These are phyloP conservation scores for Leptinotarsa defecta DNA, from an alignment of 1,140 invertebrate species.

Conservation along the genomic window DNA sequence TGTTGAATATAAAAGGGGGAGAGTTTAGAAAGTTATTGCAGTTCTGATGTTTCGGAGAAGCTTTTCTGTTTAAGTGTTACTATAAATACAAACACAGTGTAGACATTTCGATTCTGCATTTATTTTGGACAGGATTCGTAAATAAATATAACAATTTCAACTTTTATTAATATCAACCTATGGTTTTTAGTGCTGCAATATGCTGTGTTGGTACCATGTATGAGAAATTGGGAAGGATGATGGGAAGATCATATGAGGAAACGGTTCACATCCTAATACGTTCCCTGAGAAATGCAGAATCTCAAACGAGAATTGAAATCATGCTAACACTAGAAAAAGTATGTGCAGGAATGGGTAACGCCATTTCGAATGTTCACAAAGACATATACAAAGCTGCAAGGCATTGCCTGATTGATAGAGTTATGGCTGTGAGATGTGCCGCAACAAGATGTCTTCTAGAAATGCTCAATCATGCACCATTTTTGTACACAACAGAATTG, in stretches of 20 bases:
- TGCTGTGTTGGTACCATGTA: slow-evolving; percentile 97
- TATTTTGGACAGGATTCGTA: too few species aligned
- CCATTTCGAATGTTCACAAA: slow-evolving; percentile 85
- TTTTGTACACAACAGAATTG: slow-evolving; percentile 87
- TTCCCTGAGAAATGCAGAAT: slow-evolving; percentile 92
- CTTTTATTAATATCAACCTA: too few species aligned
- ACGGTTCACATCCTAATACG: slow-evolving; percentile 92
- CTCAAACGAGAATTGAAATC: slow-evolving; percentile 93
- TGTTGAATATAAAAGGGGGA: too few species aligned
- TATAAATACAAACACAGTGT: too few species aligned
- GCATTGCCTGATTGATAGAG: slow-evolving; percentile 84
- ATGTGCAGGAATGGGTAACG: slow-evolving; percentile 85
- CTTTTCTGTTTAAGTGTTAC: too few species aligned
- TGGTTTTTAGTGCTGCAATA: slow-evolving; percentile 83
- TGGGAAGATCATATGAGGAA: slow-evolving; percentile 97
- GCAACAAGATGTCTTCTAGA: slow-evolving; percentile 88
- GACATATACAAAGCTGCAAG: slow-evolving; percentile 89
- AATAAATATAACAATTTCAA: too few species aligned
- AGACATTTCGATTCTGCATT: too few species aligned
- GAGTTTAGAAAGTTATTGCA: too few species aligned
- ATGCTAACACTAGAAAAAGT: slow-evolving; percentile 95
- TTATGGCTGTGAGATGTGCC: slow-evolving; percentile 87
- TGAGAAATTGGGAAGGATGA: slow-evolving; percentile 96
- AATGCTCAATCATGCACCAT: slow-evolving; percentile 86
- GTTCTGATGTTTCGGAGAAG: too few species aligned